Evolutionary conservation across 2,797 vertebrate species (phyloP).

Genomic region (Falco berigora): DNA sequence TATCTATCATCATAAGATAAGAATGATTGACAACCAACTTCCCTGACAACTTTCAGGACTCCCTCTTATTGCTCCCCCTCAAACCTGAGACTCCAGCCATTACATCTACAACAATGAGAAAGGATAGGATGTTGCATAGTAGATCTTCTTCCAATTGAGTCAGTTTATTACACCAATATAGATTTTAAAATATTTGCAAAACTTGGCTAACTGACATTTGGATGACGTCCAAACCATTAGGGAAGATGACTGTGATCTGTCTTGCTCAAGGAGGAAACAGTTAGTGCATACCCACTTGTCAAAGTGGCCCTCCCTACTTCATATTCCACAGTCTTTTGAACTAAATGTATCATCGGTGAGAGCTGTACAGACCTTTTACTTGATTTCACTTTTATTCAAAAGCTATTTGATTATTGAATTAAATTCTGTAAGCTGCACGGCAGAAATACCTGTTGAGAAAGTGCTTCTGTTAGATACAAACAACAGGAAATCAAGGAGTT

Average conservation of each 20-base stretch:
- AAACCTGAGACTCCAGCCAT: background rate
- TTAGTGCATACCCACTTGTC: background rate
- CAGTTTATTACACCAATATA: background rate
- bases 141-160: background rate
- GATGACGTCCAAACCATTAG: background rate
- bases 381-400: background rate
- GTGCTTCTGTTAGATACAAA: background rate
- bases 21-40: background rate
- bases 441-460: background rate
- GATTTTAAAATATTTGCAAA: background rate
- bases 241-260: background rate
- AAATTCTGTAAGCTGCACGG: background rate
- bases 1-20: background rate
- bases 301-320: background rate
- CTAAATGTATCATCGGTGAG: background rate
- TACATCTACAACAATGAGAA: background rate
- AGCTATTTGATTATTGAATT: background rate
- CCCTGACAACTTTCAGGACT: background rate
- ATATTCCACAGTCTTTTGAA: background rate
- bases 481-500: background rate
- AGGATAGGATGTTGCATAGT: background rate
- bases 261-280: background rate
- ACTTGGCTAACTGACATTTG: background rate
- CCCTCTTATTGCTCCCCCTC: background rate
- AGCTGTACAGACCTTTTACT: background rate